Percentiles rank a stretch among this genome's conserved stretches.
phyloP scores from a whole-genome alignment of 2,113 vertebrate species.

The Amphiprion percula region DNA sequence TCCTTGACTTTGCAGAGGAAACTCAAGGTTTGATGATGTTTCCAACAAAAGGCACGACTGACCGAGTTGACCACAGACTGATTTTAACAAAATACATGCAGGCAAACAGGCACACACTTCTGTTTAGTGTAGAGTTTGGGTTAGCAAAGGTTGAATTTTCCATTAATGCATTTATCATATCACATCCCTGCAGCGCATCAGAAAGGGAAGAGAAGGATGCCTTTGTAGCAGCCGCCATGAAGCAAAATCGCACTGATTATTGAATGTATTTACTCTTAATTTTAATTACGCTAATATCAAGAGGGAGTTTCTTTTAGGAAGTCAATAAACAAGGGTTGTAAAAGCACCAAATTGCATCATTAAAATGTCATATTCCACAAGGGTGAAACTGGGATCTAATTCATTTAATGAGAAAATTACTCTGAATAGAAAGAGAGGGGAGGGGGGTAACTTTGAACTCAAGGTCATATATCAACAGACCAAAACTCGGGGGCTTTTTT shows the following conservation, averaged over 20 bases:
- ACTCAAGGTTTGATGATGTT: slow-evolving; percentile 1
- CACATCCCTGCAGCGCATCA: slow-evolving; percentile 9
- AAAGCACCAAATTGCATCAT: slow-evolving; percentile 59
- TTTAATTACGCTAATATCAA: slow-evolving; percentile 71
- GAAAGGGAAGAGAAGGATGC: slow-evolving; percentile 10
- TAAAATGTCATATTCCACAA: slow-evolving; percentile 65
- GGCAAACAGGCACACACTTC: neutral
- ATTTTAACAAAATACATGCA: neutral
- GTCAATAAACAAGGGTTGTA: slow-evolving; percentile 61
- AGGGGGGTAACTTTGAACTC: slow-evolving; percentile 36
- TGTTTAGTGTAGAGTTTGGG: neutral
- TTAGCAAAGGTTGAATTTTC: neutral
- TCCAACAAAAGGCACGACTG: neutral
- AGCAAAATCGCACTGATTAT: slow-evolving; percentile 63
- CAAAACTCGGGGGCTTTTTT: slow-evolving; percentile 46
- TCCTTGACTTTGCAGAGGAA: slow-evolving; percentile 11
- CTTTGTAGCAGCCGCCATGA: slow-evolving; percentile 35
- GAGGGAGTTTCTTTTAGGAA: slow-evolving; percentile 41
- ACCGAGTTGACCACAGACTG: neutral
- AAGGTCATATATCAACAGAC: slow-evolving; percentile 66
- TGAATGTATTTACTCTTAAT: slow-evolving; percentile 44
- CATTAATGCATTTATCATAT: slow-evolving; percentile 31
- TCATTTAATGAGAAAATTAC: slow-evolving; percentile 65
- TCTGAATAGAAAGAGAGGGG: slow-evolving; percentile 39
- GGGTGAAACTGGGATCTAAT: slow-evolving; percentile 50